Evolutionary conservation across 1,140 invertebrate species (phyloP), one percentile per base, ranked within the genome.

Genomic region (Zaprionus gabonicus): DNA sequence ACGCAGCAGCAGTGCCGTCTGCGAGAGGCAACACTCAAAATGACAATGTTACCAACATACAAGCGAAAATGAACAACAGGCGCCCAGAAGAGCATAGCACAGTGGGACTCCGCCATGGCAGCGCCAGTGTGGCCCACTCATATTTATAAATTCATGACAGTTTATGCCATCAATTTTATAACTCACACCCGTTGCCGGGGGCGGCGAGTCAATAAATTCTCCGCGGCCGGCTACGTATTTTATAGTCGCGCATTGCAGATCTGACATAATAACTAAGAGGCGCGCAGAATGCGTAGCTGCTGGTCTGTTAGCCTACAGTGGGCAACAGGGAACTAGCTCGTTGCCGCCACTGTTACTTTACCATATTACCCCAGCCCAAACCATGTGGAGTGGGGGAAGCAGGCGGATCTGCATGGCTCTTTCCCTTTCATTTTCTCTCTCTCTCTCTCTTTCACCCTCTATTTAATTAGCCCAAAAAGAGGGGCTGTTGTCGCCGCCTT

Each of bases 191-290:
- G 77, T 67, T 49, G 71, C 77, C 65, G 73, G 84, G 85, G 81
- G 84, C 85, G 85, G 76, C 71, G 90, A 91, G 90, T 75, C 84
- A 91, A 91, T 91, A 91, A 91, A 91, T 91, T 91, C 81, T 91
- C 84, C 67, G 72, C 44, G 81, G 74, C 85, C 81, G 77, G 73
- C 76, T 86, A 81, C 80, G 84, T 90, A 90, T 86, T 90, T 91
- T 91, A 91, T 91, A 91, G 90, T 83, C 85, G 90, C 88, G 82
- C 90, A 90, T 90, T 88, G 91, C 90, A 90, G 90, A 91, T 91
- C 90, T 91, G 90, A 91, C 90, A 91, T 91, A 91, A 91, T 90
- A 90, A 82, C 79, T 88, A 91, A 82, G 80, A 91, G 90, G 90
- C 80, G 80, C 91, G 75, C 90, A 91, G 90, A 77, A 91, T 73